Evolutionary conservation across 1,140 invertebrate species (phyloP).

Genomic region (Babylonia areolata): DNA sequence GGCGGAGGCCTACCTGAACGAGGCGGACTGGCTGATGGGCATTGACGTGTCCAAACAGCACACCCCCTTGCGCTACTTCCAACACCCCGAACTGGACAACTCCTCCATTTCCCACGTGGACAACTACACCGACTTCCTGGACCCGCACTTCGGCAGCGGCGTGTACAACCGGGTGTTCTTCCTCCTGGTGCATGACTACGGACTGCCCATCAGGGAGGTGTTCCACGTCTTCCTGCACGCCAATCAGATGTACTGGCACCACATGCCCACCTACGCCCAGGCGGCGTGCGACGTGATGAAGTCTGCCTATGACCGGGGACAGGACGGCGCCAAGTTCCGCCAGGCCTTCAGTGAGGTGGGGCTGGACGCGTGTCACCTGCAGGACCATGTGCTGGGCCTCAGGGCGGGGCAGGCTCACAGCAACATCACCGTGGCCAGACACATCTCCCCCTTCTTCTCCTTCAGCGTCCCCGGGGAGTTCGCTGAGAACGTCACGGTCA

Average conservation of each 20-base stretch:
- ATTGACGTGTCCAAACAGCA: constrained; percentile 41
- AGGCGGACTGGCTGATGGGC: constrained; percentile 46
- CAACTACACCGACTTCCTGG: constrained; percentile 42
- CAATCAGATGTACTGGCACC: constrained; percentile 60
- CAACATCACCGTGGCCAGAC: constrained; percentile 28
- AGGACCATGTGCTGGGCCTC: constrained; percentile 31
- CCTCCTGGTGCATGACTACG: constrained; percentile 35
- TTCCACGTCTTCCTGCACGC: constrained; percentile 54
- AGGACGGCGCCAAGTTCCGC: constrained; percentile 32
- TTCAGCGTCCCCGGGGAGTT: constrained; percentile 3
- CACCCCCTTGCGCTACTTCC: constrained; percentile 48
- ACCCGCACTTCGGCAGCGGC: constrained; percentile 55
- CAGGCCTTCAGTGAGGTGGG: constrained; percentile 46
- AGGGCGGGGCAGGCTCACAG: constrained; percentile 21
- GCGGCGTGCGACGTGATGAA: constrained; percentile 57
- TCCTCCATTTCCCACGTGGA: constrained; percentile 51
- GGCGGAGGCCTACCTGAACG: constrained; percentile 41
- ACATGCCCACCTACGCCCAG: constrained; percentile 36
- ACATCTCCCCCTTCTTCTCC: constrained; percentile 9
- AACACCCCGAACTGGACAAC: constrained; percentile 48
- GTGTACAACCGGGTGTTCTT: constrained; percentile 57
- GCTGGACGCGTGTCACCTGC: constrained; percentile 43
- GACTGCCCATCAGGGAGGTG: constrained; percentile 39
- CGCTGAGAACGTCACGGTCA: not conserved
- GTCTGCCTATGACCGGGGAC: constrained; percentile 54